phyloP scores from a whole-genome alignment of 2,797 vertebrate species.

The Pogoniulus pusillus region DNA sequence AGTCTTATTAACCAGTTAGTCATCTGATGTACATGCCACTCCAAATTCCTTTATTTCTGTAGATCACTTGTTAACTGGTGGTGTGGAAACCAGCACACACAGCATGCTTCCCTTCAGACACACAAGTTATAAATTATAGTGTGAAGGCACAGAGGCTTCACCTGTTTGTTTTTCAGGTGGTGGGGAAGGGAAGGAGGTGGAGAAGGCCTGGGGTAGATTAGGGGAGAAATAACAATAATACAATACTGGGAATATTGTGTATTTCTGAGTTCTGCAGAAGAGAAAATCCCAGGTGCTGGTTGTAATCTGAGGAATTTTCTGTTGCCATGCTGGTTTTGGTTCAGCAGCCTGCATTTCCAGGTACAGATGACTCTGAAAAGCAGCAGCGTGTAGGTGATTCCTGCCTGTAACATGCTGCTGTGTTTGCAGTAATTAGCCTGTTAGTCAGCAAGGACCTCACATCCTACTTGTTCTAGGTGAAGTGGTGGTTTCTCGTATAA shows the following conservation, averaged over 20 bases:
- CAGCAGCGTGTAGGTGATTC: neutral
- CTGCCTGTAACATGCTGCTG: constrained; percentile 41
- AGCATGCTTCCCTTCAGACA: neutral
- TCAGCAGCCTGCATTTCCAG: constrained; percentile 26
- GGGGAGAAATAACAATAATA: neutral
- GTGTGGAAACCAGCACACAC: neutral
- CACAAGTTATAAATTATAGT: neutral
- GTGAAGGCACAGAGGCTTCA: neutral
- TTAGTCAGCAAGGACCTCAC: constrained; percentile 11
- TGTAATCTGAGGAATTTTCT: constrained; percentile 61
- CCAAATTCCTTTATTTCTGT: neutral
- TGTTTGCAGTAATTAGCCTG: neutral
- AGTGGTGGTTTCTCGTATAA: constrained; percentile 26
- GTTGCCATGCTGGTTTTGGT: neutral
- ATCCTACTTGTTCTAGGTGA: neutral
- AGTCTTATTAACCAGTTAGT: neutral
- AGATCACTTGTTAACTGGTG: neutral
- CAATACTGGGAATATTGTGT: neutral
- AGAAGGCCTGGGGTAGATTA: neutral
- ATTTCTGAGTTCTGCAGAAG: constrained; percentile 27
- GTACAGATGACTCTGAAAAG: constrained; percentile 58
- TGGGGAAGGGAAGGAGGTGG: neutral
- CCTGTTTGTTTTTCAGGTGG: neutral
- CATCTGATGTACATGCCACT: neutral
- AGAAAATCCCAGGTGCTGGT: constrained; percentile 19